Percentiles rank a stretch among this genome's conserved stretches.
Evolutionary conservation across 2,113 vertebrate genomes (phyloP).

Genomic region (Podiceps cristatus): DNA sequence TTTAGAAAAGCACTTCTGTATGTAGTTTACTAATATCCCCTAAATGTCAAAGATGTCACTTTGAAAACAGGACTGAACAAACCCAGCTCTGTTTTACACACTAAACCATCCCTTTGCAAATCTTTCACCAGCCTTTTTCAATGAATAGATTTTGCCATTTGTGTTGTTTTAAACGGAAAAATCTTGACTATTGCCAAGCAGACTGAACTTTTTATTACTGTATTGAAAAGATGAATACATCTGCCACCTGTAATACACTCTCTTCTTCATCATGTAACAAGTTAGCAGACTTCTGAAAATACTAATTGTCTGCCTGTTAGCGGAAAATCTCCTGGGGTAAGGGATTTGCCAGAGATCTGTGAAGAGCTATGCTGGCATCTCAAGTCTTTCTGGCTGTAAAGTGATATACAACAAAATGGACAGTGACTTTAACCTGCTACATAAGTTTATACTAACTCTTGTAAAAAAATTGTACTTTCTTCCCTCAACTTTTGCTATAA

Average conservation of each 20-base stretch:
- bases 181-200: not conserved
- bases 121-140: not conserved
- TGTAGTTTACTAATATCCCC: fast-evolving
- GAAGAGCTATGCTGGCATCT: not conserved
- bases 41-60: not conserved
- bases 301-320: not conserved
- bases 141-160: not conserved
- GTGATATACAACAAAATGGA: not conserved
- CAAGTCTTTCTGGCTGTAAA: not conserved
- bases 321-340: not conserved
- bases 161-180: not conserved
- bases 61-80: not conserved
- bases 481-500: not conserved
- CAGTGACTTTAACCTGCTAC: not conserved
- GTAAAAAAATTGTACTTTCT: not conserved
- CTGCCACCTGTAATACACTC: not conserved
- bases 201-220: not conserved
- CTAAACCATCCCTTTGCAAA: not conserved
- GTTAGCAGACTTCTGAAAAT: not conserved
- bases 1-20: not conserved
- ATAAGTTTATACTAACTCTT: not conserved
- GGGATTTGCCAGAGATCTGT: not conserved
- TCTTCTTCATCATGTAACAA: not conserved
- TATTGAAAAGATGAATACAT: not conserved
- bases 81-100: not conserved